Conservation (phyloP, 2,888 invertebrate species). For the Dryococelus australis region DNA sequence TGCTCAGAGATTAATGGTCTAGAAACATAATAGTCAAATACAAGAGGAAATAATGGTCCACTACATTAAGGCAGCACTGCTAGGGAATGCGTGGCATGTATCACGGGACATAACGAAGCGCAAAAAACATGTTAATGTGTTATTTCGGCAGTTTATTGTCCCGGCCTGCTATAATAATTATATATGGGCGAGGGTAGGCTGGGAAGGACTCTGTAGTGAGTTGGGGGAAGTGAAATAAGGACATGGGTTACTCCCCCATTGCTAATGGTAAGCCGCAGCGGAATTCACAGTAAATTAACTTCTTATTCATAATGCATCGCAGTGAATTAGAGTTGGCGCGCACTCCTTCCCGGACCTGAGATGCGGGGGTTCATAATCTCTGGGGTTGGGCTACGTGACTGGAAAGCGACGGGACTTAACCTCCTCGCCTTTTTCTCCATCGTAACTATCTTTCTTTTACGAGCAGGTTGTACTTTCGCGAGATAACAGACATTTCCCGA, state of each 20-base stretch:
- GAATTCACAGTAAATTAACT: constrained; percentile 39
- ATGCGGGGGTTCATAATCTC: neutral
- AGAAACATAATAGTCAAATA: neutral
- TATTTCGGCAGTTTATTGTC: neutral
- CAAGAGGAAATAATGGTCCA: neutral
- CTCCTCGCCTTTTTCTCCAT: neutral
- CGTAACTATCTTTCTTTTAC: neutral
- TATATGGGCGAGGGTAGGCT: neutral
- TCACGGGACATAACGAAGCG: neutral
- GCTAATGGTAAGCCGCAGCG: neutral
- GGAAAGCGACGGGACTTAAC: neutral
- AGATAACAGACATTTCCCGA: no score
- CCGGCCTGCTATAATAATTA: neutral
- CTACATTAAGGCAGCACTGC: neutral
- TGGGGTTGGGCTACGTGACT: neutral
- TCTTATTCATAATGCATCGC: constrained; percentile 33
- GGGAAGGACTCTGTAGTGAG: neutral
- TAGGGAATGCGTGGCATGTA: neutral
- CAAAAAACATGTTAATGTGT: neutral
- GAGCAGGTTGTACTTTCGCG: neutral
- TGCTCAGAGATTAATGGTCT: neutral
- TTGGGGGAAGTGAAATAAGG: neutral
- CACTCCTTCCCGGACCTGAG: neutral
- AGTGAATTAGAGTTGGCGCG: neutral
- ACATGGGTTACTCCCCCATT: neutral